Conservation (phyloP, 2,797 vertebrate genomes). For the Podargus strigoides region DNA sequence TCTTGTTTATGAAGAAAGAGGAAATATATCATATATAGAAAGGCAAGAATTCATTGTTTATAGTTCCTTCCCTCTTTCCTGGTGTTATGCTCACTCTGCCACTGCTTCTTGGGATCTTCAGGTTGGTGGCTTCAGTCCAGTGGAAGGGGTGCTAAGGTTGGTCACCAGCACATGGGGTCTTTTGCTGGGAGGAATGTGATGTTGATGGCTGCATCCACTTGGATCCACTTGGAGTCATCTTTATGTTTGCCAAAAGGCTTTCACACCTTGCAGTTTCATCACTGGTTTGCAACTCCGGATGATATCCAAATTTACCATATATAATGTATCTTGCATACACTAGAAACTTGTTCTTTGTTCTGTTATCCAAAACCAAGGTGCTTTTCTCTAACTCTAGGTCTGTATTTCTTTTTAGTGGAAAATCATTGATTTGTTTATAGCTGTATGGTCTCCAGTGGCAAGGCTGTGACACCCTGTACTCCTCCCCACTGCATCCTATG, state of each 20-base stretch:
- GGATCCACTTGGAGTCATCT: not conserved
- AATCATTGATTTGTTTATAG: not conserved
- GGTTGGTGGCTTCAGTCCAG: not conserved
- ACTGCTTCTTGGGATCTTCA: not conserved
- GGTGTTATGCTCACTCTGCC: not conserved
- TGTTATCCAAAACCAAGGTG: not conserved
- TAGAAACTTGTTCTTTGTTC: not conserved
- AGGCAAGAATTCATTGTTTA: not conserved
- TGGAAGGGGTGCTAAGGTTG: not conserved
- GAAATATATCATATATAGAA: not conserved
- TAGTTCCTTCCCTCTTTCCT: not conserved
- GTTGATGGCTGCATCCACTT: not conserved
- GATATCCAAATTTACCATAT: not conserved
- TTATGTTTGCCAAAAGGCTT: not conserved
- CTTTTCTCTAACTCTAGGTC: not conserved
- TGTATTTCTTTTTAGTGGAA: not conserved
- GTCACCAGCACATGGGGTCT: rapidly evolving
- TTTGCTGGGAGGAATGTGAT: not conserved
- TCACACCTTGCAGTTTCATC: not conserved
- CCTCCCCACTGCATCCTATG: not conserved
- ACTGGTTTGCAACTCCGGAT: not conserved
- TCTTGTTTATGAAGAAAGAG: not conserved
- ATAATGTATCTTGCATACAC: not conserved
- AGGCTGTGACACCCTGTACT: not conserved
- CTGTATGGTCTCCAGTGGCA: not conserved